Evolutionary conservation across 2,888 invertebrate species (phyloP), one percentile per base, ranked within the genome.

Genomic region (Esperia sulphurella): DNA sequence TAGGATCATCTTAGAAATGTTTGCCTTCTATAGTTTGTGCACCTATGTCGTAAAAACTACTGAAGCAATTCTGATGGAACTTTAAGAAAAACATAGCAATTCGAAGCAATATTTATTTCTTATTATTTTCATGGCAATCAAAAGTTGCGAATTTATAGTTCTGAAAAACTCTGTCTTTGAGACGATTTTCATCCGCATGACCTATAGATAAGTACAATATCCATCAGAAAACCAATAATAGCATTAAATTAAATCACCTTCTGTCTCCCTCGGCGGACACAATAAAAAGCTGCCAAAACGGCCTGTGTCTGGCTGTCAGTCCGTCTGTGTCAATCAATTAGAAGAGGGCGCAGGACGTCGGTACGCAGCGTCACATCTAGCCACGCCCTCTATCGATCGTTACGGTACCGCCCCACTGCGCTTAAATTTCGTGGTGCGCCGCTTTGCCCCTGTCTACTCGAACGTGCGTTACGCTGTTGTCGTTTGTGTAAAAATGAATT

Each of bases 271-370:
- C 65, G 61, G 61, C 61, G 68, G 69, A 50, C 64, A 72, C 82
- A 82, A 83, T 83, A 86, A 86, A 85, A 85, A 70, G 68, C 63
- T 64, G 68, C 71, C 71, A 71, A 75, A 75, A 72, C 67, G 35
- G 35, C 35, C 67, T 66, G 75, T 75, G 80, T 75, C 76, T 77
- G 79, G 71, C 75, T 79, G 86, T 79, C 84, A 75, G 78, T 78
- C 72, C 73, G 78, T 78, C 79, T 76, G 71, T 84, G 87, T 86
- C 87, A 87, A 86, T 87, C 87, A 87, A 87, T 87, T 87, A 82
- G 65, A 55, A 51, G 67, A 64, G 66, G 67, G 74, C 79, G 81
- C 82, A 80, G 72, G 71, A 69, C 67, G 66, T 65, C 37, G 37
- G 54, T 63, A 81, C 84, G 85, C 87, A 83, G 82, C 76, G 74